Evolutionary conservation across 2,113 vertebrate species (phyloP), one percentile per base, ranked within the genome.

Genomic region (Pyxicephalus adspersus): DNA sequence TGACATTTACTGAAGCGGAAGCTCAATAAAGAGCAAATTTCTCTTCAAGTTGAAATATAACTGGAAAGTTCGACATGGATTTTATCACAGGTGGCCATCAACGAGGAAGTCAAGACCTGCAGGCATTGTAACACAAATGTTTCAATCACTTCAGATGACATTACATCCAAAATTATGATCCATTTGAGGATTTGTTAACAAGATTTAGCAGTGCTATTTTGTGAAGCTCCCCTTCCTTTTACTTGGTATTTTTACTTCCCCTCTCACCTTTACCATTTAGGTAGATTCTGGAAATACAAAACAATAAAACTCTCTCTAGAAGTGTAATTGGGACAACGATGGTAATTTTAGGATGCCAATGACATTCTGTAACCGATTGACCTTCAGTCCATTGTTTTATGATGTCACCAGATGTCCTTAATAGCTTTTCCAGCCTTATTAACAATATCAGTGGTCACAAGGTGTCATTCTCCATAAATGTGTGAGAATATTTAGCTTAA

Each of bases 281-380:
- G 58, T 74, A 52, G 71, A 29, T 82, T 70, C 34, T 81, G 45
- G 63, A 82, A 75, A 82, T 75, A 82, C 58, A 82, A 75, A 82
- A 82, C 80, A 82, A 66, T 82, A 82, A 79, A 79, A 73, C 68
- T 73, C 17, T 81, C 68, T n/a, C 26, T 50, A 64, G 67, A 81
- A 75, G 58, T 66, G 71, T 57, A 82, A 82, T 82, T 82, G 75
- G 55, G 71, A 23, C 80, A 55, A 75, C 61, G 75, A 65, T 75
- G 66, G 63, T 71, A 75, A 75, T 66, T 81, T 52, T 75, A 75
- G 63, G 51, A 34, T 66, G 28, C 28, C 51, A 18, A 51, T 82
- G 80, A 82, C 80, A 82, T 82, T 82, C 70, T 82, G 38, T 63
- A 82, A 66, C 71, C 71, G 50, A 82, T 82, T 82, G 80, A 82